Conservation (phyloP, 1,140 invertebrate genomes). For the Drosophila eugracilis region DNA sequence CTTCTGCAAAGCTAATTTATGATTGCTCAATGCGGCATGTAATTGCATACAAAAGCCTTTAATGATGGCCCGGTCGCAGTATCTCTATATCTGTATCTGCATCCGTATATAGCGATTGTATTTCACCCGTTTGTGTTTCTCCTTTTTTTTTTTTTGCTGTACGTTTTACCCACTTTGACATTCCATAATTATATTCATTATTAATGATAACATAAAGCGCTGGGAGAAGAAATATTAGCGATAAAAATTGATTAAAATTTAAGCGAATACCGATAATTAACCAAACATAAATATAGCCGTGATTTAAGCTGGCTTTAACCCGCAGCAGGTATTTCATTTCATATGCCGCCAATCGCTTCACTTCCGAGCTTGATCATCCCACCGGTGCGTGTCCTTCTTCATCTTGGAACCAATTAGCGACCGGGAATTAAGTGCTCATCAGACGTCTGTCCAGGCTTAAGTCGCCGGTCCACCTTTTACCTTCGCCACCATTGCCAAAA, state of each 20-base stretch:
- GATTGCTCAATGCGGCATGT: conserved; percentile 81
- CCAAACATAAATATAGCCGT: conserved; percentile 41
- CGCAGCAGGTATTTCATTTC: not conserved
- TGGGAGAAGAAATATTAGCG: conserved; percentile 34
- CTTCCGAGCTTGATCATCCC: conserved; percentile 16
- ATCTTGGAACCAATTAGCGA: conserved; percentile 62
- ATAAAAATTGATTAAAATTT: conserved; percentile 50
- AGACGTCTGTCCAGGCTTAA: conserved; percentile 42
- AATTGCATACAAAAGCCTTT: conserved; percentile 82
- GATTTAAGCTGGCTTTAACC: conserved; percentile 34
- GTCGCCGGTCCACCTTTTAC: conserved; percentile 1
- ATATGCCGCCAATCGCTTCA: conserved; percentile 15
- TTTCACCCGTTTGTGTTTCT: conserved; percentile 15
- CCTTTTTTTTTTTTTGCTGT: not conserved
- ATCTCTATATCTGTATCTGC: conserved; percentile 25
- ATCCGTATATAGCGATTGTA: conserved; percentile 36
- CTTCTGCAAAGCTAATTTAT: conserved; percentile 77
- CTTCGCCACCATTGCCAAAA: not conserved
- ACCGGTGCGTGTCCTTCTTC: conserved; percentile 20
- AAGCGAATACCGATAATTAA: conserved; percentile 37
- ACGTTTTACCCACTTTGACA: conserved; percentile 35
- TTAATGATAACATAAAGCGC: conserved; percentile 52
- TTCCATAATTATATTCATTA: conserved; percentile 63
- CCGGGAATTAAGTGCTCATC: conserved; percentile 71
- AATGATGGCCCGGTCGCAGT: conserved; percentile 50